Evolutionary conservation across 2,888 invertebrate genomes (phyloP).

Genomic region (Eulithis prunata): DNA sequence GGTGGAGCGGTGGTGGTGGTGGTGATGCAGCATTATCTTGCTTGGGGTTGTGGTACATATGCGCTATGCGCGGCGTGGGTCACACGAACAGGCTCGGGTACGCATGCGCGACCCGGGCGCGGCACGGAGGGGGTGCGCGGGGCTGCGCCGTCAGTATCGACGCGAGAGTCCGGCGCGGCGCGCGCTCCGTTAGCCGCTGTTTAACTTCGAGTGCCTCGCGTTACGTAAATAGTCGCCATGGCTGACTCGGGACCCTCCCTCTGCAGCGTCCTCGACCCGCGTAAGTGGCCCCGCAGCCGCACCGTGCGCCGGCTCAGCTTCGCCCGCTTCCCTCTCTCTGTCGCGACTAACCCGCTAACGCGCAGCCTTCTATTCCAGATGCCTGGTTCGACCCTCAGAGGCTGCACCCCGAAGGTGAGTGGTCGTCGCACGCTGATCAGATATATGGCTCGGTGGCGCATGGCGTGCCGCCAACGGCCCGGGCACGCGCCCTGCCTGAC

Average conservation of each 20-base stretch:
- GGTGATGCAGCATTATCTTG: neutral
- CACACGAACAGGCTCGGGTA: constrained; percentile 28
- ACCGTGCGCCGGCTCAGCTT: constrained; percentile 59
- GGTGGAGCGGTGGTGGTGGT: constrained; percentile 11
- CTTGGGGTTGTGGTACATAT: constrained; percentile 1
- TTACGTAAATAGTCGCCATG: constrained; percentile 81
- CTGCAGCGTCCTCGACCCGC: constrained; percentile 78
- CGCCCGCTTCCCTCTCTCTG: constrained; percentile 66
- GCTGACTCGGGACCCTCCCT: constrained; percentile 78
- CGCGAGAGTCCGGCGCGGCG: constrained; percentile 83
- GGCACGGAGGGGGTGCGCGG: constrained; percentile 49
- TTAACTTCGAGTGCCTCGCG: constrained; percentile 54
- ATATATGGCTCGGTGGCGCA: constrained; percentile 62
- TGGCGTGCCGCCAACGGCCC: constrained; percentile 63
- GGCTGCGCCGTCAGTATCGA: constrained; percentile 80
- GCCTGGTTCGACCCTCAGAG: constrained; percentile 97
- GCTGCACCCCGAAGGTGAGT: constrained; percentile 96
- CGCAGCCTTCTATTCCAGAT: constrained; percentile 90
- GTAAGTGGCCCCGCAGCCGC: constrained; percentile 68
- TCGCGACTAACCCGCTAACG: constrained; percentile 84
- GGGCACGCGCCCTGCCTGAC: constrained; percentile 39
- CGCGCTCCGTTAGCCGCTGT: constrained; percentile 75
- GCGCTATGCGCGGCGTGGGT: constrained; percentile 28
- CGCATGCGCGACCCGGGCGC: constrained; percentile 39
- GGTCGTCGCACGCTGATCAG: constrained; percentile 55